Evolutionary conservation across 2,113 vertebrate species (phyloP), one percentile per base, ranked within the genome.

Genomic region (Gobio gobio): DNA sequence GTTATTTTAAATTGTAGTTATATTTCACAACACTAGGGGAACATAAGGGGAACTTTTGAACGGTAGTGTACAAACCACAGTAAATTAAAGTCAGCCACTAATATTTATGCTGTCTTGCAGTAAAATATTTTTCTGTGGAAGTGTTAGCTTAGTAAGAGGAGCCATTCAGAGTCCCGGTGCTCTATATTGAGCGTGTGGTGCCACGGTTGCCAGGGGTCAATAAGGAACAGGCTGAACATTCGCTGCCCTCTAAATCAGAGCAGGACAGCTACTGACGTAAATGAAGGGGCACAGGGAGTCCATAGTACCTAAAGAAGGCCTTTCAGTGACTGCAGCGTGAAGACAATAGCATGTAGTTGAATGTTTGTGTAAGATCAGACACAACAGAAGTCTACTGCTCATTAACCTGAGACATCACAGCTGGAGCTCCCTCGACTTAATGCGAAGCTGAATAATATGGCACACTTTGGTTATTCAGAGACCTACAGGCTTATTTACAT

Each of bases 361-460:
- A 59, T 33, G 51, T 83, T 86, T 83, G 51, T 45, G 18, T 12
- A 54, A 84, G 68, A 54, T 26, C 75, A 79, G 75, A 75, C 45
- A 40, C 74, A 61, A 43, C 75, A 87, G 64, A 56, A 77, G 26
- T 56, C 18, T 54, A 33, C 29, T 33, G 29, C 45, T 77, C 73
- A 85, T 83, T 81, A 88, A 78, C 76, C 64, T 73, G 73, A 78
- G 78, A 87, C n/a, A 54, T 64, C 79, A 74, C 87, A 84, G 79
- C 87, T 83, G 79, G 80, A 86, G 58, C 56, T 40, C 83, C 70
- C 56, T 64, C 3, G 26, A 68, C 36, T 87, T 63, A 40, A 40
- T 59, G 51, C 18, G 47, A 73, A 61, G 40, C 66, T 80, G 64
- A 83, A 83, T 78, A 63, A 83, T 79, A 64, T 9, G 22, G 24